Conservation (phyloP, 1,140 invertebrate genomes). For the Aphis craccivora region DNA sequence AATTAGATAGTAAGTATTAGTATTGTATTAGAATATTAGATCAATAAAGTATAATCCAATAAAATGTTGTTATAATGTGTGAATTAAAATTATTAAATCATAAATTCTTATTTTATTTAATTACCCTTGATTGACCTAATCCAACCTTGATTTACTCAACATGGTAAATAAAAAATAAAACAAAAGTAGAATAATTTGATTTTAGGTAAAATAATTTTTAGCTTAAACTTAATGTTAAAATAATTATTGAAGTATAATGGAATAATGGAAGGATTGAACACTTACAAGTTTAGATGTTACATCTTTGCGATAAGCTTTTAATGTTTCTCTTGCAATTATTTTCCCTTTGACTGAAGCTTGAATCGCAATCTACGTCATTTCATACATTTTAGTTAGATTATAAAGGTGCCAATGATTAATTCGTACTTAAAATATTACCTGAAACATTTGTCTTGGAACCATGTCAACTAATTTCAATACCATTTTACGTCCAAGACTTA, state of each 20-base stretch:
- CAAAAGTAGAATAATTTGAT: neutral
- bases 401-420: neutral
- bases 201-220: neutral
- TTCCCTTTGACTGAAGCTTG: constrained; percentile 86
- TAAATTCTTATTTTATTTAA: neutral
- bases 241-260: neutral
- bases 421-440: constrained; percentile 64
- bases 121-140: no score
- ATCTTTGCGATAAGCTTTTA: constrained; percentile 90
- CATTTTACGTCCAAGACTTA: constrained; percentile 74
- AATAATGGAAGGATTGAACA: neutral
- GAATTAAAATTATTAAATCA: neutral
- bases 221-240: neutral
- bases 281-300: constrained; percentile 70
- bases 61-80: neutral
- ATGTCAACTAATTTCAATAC: constrained; percentile 83
- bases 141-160: no score
- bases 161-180: no score
- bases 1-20: neutral
- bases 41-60: neutral
- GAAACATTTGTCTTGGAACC: constrained; percentile 87
- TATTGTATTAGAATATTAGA: neutral
- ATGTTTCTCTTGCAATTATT: constrained; percentile 84
- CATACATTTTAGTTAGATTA: constrained; percentile 59
- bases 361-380: constrained; percentile 74